Evolutionary conservation across 2,113 vertebrate species (phyloP), one percentile per base, ranked within the genome.

Genomic region (Salvelinus fontinalis): DNA sequence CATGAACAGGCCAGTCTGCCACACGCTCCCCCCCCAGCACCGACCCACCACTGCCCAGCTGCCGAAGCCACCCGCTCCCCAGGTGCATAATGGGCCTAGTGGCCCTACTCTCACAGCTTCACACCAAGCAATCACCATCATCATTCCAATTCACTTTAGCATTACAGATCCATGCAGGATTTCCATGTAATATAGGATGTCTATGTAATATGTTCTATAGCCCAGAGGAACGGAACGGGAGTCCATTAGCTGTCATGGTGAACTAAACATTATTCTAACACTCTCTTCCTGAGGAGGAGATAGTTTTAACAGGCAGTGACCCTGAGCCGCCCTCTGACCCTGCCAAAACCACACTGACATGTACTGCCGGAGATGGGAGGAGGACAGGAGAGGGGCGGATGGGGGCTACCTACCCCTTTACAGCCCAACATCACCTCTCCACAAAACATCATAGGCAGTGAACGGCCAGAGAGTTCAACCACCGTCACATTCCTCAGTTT

Each of bases 291-390:
- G 81, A 83, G 7, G 87, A 78, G 82, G 87, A 86, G 84, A 89
- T 90, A 82, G 88, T 91, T 93, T 89, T 91, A 91, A 89, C 91
- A 94, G 91, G 92, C 91, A 80, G 69, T 95, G 95, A 97, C 94
- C 95, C 92, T 87, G 84, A 92, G 93, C 93, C 95, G 93, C 94
- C 96, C 95, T 95, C 92, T 96, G 95, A 96, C 95, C 95, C 85
- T 86, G 85, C 84, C 39, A 77, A 84, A 88, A 81, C 82, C 70
- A 74, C 73, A 57, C 72, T 75, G 69, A 82, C 74, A 81, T 82
- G 75, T 82, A 69, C 80, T 44, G 60, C 79, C 49, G 75, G 84
- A 49, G 75, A 31, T 22, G 76, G 51, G 51, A 89, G 93, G 91
- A 90, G 91, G 86, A 90, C 90, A 91, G 91, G 87, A 83, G 27